A percentile compares a stretch with the other conserved stretches of the same genome.
These are phyloP conservation scores for Zeuzera pyrina DNA, from an alignment of 2,888 invertebrate species.

Conservation along the genomic window DNA sequence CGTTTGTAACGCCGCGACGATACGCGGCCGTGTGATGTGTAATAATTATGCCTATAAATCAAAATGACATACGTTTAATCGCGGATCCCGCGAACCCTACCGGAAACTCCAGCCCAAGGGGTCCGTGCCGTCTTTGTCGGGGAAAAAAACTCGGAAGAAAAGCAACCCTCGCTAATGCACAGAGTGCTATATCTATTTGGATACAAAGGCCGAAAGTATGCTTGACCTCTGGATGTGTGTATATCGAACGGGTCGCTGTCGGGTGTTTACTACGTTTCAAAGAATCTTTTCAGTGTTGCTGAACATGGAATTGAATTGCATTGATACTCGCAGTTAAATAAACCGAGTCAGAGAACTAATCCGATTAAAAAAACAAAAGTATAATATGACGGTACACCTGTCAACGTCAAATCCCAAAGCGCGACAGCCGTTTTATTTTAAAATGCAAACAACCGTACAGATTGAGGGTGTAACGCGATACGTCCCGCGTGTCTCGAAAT, in stretches of 20 bases:
- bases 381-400: constrained; percentile 41
- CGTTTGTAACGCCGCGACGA: constrained; percentile 2
- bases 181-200: constrained; percentile 55
- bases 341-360: constrained; percentile 11
- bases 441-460: constrained; percentile 61
- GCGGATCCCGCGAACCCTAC: constrained; percentile 38
- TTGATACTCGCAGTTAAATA: too few species aligned
- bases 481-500: constrained; percentile 43
- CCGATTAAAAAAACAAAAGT: constrained; percentile 35
- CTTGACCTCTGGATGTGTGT: constrained; percentile 49
- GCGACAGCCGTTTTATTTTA: constrained; percentile 55
- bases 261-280: too few species aligned
- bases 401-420: constrained; percentile 54
- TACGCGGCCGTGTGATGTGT: constrained; percentile 25
- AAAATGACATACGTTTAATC: constrained; percentile 63
- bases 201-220: constrained; percentile 50
- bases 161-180: constrained; percentile 61
- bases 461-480: constrained; percentile 62
- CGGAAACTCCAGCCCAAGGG: constrained; percentile 30
- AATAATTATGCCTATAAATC: constrained; percentile 62
- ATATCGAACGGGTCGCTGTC: constrained; percentile 1
- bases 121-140: constrained; percentile 26
- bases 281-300: too few species aligned
- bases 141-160: constrained; percentile 44
- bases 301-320: too few species aligned